Evolutionary conservation across 2,888 invertebrate species (phyloP).

Genomic region (Tetranychus piercei): DNA sequence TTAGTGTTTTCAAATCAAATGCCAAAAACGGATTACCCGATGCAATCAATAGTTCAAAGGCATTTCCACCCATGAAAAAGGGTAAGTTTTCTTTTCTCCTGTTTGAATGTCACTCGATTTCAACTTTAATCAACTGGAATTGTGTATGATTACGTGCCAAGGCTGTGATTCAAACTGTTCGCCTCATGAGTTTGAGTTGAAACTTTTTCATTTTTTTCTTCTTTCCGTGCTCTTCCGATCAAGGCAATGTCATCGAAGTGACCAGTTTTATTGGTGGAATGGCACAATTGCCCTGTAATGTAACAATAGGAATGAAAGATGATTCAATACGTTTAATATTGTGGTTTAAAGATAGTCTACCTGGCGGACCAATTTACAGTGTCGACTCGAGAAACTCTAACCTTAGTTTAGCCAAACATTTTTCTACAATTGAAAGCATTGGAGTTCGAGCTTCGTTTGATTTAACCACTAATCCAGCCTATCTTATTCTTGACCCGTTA

Average conservation of each 20-base stretch:
- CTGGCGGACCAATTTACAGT: constrained; percentile 21
- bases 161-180: too few relatives aligned
- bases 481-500: background rate
- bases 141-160: too few relatives aligned
- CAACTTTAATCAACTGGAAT: too few relatives aligned
- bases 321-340: constrained; percentile 20
- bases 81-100: background rate
- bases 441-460: constrained; percentile 10
- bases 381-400: constrained; percentile 16
- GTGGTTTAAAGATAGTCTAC: constrained; percentile 21
- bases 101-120: too few relatives aligned
- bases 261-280: constrained; percentile 23
- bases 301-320: constrained; percentile 29
- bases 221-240: too few relatives aligned
- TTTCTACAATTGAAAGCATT: background rate
- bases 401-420: constrained; percentile 5
- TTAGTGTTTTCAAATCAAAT: background rate
- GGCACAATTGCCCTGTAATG: constrained; percentile 30
- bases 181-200: too few relatives aligned
- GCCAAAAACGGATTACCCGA: background rate
- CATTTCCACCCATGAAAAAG: background rate
- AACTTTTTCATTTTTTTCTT: too few relatives aligned
- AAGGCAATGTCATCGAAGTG: background rate
- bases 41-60: background rate
- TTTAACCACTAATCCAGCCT: constrained; percentile 6